A percentile compares a stretch with the other conserved stretches of the same genome.
These are phyloP conservation scores for Tenrec ecaudatus DNA, from an alignment of 2,113 vertebrate genomes.

Conservation along the genomic window DNA sequence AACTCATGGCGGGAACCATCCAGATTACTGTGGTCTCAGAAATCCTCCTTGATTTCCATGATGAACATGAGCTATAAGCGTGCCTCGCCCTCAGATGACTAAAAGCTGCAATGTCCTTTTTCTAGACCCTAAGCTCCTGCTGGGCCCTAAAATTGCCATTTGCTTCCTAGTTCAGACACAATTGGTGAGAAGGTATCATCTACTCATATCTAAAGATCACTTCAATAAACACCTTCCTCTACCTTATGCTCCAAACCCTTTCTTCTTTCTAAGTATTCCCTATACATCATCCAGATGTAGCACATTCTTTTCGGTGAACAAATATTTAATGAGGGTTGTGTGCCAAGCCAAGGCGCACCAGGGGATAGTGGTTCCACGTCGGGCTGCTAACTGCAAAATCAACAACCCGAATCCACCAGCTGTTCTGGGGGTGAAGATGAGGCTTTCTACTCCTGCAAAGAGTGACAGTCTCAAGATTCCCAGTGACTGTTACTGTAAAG, in stretches of 20 bases:
- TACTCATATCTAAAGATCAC: not conserved
- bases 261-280: conserved; percentile 16
- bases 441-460: no score
- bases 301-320: not conserved
- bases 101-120: not conserved
- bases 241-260: not conserved
- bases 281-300: not conserved
- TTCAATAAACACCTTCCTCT: not conserved
- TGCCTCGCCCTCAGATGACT: not conserved
- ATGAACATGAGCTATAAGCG: not conserved
- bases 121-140: not conserved
- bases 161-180: conserved; percentile 3
- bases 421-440: no score
- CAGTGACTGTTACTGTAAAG: no score
- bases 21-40: not conserved
- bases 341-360: not conserved
- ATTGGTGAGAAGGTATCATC: not conserved
- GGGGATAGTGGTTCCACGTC: no score
- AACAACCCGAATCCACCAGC: no score
- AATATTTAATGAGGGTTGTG: not conserved
- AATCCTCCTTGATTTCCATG: not conserved
- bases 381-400: no score
- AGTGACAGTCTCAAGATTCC: no score
- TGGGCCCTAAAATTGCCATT: not conserved
- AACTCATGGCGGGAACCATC: not conserved